Evolutionary conservation across 1,140 invertebrate species (phyloP), one percentile per base, ranked within the genome.

Genomic region (Spodoptera frugiperda): DNA sequence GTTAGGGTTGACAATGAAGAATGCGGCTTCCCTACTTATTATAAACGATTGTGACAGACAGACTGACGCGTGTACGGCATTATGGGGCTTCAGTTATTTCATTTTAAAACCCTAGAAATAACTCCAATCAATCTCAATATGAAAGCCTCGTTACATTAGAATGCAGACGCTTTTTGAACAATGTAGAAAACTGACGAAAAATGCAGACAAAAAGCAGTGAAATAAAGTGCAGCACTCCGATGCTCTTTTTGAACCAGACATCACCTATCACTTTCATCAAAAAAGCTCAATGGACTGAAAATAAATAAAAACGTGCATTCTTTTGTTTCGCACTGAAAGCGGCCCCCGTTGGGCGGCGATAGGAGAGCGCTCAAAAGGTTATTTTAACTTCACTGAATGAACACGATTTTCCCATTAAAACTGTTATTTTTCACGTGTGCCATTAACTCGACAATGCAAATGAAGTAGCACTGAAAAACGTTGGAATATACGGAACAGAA

Each of bases 341-440:
- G 44, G 46, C 9, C 46, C 57, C 17, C 15, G 53, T 19, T 65
- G 44, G 57, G 33, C 39, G 61, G 44, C 61, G n/a, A 48, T 48
- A 65, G 21, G 15, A 21, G 21, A 48, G 21, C 65, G 15, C 63
- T 53, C 17, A 53, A 70, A 53, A 54, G 21, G 25, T 70, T 53
- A 53, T 70, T 70, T 53, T 70, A 49, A 70, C 46, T 70, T 70
- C 48, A 67, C 14, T 54, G 65, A 54, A 53, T 53, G 65, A 53
- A 70, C 65, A 70, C 49, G 49, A 70, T 53, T 70, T 70, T 70
- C 48, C 65, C 25, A 53, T 53, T 70, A 70, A 30, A 70, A 53
- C 10, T 70, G 65, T 53, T 53, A 70, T 70, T 54, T 70, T 70
- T 48, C 61, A 70, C 25, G 48, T 70, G 48, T 70, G 44, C 46